phyloP scores from a whole-genome alignment of 2,113 vertebrate genomes.

The Gymnorhina tibicen region DNA sequence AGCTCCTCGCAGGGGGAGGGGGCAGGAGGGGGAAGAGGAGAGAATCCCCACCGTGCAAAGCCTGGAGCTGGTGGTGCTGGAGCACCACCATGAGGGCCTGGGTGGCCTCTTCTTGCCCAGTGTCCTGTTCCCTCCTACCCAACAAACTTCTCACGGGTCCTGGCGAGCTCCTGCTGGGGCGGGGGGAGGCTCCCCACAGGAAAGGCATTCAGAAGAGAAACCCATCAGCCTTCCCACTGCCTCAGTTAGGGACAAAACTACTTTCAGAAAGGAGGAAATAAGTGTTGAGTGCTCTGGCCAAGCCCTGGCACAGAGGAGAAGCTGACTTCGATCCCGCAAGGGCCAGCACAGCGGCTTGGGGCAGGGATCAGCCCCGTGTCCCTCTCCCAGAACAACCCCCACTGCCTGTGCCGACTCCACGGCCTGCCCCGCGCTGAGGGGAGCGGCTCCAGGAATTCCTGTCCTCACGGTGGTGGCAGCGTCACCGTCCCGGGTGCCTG shows the following conservation, averaged over 20 bases:
- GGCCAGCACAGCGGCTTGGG: neutral
- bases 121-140: fast-evolving
- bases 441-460: neutral
- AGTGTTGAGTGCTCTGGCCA: neutral
- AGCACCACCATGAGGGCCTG: neutral
- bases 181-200: fast-evolving
- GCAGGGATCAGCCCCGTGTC: neutral
- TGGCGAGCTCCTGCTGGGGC: neutral
- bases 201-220: neutral
- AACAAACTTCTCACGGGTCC: neutral
- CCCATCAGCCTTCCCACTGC: neutral
- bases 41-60: fast-evolving
- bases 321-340: neutral
- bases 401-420: fast-evolving
- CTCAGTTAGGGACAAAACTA: neutral
- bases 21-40: neutral
- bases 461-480: neutral
- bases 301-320: neutral
- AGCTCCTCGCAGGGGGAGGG: neutral
- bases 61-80: neutral
- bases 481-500: neutral
- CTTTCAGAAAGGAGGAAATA: neutral
- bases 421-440: neutral
- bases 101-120: neutral
- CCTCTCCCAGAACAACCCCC: neutral